Evolutionary conservation across 2,888 invertebrate species (phyloP), one percentile per base, ranked within the genome.

Genomic region (Drosophila melanosoma): DNA sequence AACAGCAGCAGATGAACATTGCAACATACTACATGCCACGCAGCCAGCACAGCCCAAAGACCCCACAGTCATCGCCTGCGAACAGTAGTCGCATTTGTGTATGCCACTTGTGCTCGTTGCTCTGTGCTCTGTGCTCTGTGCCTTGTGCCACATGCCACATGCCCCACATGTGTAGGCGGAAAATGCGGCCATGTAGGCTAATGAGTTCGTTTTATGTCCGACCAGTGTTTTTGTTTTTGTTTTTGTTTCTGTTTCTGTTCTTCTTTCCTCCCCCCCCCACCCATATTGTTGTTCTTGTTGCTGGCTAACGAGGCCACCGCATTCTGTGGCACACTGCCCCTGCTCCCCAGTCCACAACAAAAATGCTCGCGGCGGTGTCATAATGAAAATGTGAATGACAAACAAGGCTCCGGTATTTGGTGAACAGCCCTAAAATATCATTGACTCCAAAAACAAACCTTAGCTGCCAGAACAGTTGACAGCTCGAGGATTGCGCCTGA

Each of bases 181-280:
- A 88, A 88, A 81, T 88, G 84, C 79, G 87, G 74, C 89, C 83
- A 85, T 85, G 84, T 85, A 88, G 84, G 84, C 84, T 85, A 85
- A 85, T 85, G 84, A 85, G 89, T 83, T 88, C 84, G 70, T 74
- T 81, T 64, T 63, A 66, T 81, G 83, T 82, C 74, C 77, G 71
- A 68, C 71, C 67, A 74, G 67, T 78, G 69, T 76, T 81, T 68
- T 81, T 77, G 62, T 60, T 62, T 49, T 29, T 53, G 23, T 17
- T 81, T 67, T 71, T 71, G 59, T 60, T 62, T 49, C 36, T 71
- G 59, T 60, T 62, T 49, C 36, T 38, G 26, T 56, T 51, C 35
- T 33, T 57, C 26, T 26, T 17, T 42, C 40, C n/a, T 38, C 52
- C n/a, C 6, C 8, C n/a, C 29, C 33, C n/a, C 11, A 35, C 17